A percentile compares a stretch with the other conserved stretches of the same genome.
phyloP scores from a whole-genome alignment of 2,888 invertebrate genomes.

The Helicoverpa assulta region DNA sequence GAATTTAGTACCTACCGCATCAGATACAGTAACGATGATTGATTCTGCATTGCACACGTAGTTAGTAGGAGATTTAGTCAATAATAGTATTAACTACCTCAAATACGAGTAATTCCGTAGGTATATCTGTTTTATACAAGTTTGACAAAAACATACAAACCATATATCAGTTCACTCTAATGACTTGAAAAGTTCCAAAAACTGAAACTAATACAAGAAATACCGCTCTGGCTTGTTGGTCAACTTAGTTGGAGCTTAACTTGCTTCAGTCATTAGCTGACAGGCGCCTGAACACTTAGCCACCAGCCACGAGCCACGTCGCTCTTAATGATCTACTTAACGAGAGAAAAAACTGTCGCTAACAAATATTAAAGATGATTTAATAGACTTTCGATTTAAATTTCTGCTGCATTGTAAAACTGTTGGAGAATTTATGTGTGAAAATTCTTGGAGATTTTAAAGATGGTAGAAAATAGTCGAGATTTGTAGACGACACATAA shows the following conservation, averaged over 20 bases:
- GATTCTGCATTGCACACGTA: too few relatives aligned
- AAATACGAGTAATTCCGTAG: too few relatives aligned
- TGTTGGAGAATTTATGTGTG: not conserved
- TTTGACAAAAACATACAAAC: not conserved
- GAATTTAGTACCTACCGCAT: not conserved
- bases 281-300: constrained; percentile 61
- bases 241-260: constrained; percentile 57
- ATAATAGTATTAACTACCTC: too few relatives aligned
- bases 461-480: not conserved
- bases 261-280: constrained; percentile 62
- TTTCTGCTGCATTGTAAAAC: not conserved
- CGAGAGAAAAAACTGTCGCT: constrained; percentile 14
- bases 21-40: constrained; percentile 2
- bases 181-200: constrained; percentile 10
- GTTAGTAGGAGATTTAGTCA: too few relatives aligned
- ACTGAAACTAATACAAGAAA: constrained; percentile 42
- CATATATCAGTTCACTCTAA: constrained; percentile 5
- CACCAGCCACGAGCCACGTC: constrained; percentile 26
- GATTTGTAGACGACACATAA: not conserved
- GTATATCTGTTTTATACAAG: not conserved
- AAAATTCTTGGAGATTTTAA: not conserved
- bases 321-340: constrained; percentile 45
- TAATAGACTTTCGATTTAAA: not conserved
- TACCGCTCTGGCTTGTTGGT: constrained; percentile 43
- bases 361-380: constrained; percentile 22